Base-by-base conservation (phyloP, 1,140 invertebrate genomes). In the Heliothis virescens region DNA sequence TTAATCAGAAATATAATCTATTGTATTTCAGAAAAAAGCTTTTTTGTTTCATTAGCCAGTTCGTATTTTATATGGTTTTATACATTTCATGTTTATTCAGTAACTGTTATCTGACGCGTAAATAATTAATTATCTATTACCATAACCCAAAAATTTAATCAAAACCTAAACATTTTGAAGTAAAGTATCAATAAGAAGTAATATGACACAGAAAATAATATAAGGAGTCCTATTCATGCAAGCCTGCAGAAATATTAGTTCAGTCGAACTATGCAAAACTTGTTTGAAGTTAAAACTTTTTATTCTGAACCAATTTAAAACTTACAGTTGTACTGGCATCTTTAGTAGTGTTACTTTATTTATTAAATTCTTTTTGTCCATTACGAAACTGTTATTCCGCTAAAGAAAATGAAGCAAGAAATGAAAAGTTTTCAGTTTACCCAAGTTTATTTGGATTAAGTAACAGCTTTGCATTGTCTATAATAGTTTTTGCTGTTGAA, bases 241-340 rank as follows among this genome's bases (percentile, higher is more conserved):
- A 41, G 4, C 63, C n/a, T 67, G 63, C 63, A 67, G 41, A 16
- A 67, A 67, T 67, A 67, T 67, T 18, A 67, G 34, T 67, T 67
- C 41, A 48, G 34, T 67, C 63, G 34, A 67, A 67, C 47, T 67
- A 67, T 67, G 63, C 15, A 67, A 67, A 48, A 67, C 63, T 67
- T 67, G 63, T 67, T 67, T 18, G 16, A 67, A 67, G 16, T 67
- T 67, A 16, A 41, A 67, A 67, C 41, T 50, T 72, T 72, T 72
- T 57, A 55, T 72, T 72, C 47, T 26, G 52, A 72, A 72, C 69
- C 53, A 72, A 72, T 72, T 72, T 55, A 34, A 57, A 72, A 72
- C 52, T 72, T 72, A 50, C 67, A 52, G 21, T 71, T 57, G 69
- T 72, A 55, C 48, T 21, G 52, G 53, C 26, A 29, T 72, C 69